A percentile compares a stretch with the other conserved stretches of the same genome.
These are phyloP conservation scores for Aradophagus sp. DNA, from an alignment of 1,140 invertebrate species.

Conservation along the genomic window DNA sequence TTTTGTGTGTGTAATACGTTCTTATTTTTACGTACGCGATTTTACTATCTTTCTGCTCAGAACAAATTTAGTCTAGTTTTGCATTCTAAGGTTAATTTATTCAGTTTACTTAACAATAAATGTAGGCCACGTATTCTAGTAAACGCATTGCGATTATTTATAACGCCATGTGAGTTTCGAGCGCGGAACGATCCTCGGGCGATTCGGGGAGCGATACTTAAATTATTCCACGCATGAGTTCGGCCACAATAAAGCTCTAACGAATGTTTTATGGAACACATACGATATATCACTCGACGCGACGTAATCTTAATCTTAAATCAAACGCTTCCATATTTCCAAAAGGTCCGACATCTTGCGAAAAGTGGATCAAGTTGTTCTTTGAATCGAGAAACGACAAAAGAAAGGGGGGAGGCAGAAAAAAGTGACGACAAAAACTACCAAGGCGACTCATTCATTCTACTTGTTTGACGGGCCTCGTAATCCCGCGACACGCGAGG, in stretches of 20 bases:
- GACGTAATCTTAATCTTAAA: constrained; percentile 30
- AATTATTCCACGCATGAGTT: constrained; percentile 31
- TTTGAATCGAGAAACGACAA: too few relatives aligned
- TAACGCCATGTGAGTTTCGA: too few relatives aligned
- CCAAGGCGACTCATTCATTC: constrained; percentile 5
- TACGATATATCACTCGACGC: constrained; percentile 26
- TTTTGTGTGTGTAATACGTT: too few relatives aligned
- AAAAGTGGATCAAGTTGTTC: constrained; percentile 12
- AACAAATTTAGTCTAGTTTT: too few relatives aligned
- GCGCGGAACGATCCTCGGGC: not conserved
- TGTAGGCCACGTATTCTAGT: too few relatives aligned
- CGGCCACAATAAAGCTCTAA: constrained; percentile 2
- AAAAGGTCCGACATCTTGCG: constrained; percentile 10
- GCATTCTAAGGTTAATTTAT: too few relatives aligned
- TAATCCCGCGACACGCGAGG: constrained; percentile 3
- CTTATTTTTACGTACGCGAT: too few relatives aligned
- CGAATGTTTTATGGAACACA: constrained; percentile 20
- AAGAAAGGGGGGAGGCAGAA: too few relatives aligned
- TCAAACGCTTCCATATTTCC: constrained; percentile 16
- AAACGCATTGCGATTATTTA: too few relatives aligned
- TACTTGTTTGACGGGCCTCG: not conserved
- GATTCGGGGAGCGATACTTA: constrained; percentile 2
- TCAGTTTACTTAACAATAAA: too few relatives aligned
- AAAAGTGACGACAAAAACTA: constrained; percentile 7
- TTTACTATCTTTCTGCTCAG: too few relatives aligned